Conservation (phyloP, 2,888 invertebrate species). For the Drosophila tripunctata region DNA sequence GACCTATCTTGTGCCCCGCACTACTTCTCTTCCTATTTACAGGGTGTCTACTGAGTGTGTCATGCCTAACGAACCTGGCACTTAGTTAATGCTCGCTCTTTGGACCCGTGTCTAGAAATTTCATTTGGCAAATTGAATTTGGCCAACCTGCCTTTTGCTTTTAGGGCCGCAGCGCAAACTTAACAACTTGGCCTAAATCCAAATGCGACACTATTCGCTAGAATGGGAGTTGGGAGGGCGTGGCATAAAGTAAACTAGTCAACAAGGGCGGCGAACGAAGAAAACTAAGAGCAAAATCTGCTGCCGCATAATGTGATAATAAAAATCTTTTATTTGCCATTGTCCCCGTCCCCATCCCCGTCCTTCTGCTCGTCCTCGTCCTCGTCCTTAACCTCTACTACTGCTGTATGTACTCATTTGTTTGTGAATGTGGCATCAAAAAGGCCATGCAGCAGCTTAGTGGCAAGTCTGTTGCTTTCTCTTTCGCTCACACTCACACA, state of each 20-base stretch:
- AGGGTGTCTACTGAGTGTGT: background rate
- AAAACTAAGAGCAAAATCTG: constrained; percentile 58
- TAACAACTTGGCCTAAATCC: constrained; percentile 62
- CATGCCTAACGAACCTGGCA: background rate
- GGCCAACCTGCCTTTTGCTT: constrained; percentile 62
- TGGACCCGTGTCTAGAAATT: constrained; percentile 57
- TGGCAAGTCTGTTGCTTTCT: constrained; percentile 8
- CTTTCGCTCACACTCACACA: no score
- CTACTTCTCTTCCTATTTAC: background rate
- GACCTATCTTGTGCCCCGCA: no score
- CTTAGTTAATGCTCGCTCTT: constrained; percentile 26
- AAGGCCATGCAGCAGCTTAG: constrained; percentile 45
- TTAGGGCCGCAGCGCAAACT: constrained; percentile 36
- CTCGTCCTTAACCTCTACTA: constrained; percentile 19
- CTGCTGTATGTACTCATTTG: constrained; percentile 35
- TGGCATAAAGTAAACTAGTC: constrained; percentile 47
- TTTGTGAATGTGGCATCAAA: constrained; percentile 31
- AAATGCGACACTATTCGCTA: constrained; percentile 35
- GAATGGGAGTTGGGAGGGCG: background rate
- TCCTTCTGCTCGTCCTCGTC: constrained; percentile 13
- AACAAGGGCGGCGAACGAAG: constrained; percentile 8
- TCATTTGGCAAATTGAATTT: constrained; percentile 77
- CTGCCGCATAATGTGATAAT: constrained; percentile 78
- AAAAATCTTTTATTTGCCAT: constrained; percentile 78
- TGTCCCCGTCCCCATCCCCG: constrained; percentile 36